These are phyloP conservation scores for Drosophila ficusphila DNA, from an alignment of 1,140 invertebrate genomes.

Conservation along the genomic window DNA sequence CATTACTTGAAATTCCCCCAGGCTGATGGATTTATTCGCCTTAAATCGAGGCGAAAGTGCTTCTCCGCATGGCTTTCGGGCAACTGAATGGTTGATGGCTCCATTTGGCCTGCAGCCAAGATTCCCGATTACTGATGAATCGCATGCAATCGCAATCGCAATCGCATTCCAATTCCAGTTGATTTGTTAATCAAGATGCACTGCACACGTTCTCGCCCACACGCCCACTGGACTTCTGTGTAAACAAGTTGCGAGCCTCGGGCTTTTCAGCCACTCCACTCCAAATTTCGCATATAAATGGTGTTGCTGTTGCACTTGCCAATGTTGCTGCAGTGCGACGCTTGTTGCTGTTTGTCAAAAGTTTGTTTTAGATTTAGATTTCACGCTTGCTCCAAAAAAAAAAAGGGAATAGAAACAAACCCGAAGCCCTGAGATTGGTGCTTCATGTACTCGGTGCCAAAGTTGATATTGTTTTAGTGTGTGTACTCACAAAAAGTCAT, in stretches of 20 bases:
- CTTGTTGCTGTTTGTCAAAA: constrained; percentile 30
- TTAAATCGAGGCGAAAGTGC: constrained; percentile 13
- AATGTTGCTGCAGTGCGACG: constrained; percentile 20
- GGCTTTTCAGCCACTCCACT: constrained; percentile 26
- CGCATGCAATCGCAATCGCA: constrained; percentile 37
- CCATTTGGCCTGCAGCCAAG: constrained; percentile 37
- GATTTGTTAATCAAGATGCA: constrained; percentile 68
- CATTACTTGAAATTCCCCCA: constrained; percentile 12
- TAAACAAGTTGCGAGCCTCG: constrained; percentile 60
- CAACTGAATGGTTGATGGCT: constrained; percentile 11
- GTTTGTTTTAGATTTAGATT: constrained; percentile 59
- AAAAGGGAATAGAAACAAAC: constrained; percentile 18
- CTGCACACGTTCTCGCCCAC: constrained; percentile 29
- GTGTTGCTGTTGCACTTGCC: constrained; percentile 37
- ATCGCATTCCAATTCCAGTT: constrained; percentile 58
- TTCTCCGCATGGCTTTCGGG: not conserved
- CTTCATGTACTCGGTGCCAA: constrained; percentile 10
- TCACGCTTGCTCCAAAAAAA: constrained; percentile 51
- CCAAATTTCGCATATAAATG: constrained; percentile 56
- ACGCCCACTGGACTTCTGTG: constrained; percentile 34
- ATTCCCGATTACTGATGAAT: constrained; percentile 40
- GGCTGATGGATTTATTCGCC: constrained; percentile 16
- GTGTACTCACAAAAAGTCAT: constrained; percentile 74
- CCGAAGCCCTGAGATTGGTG: constrained; percentile 51
- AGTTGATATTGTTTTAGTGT: constrained; percentile 38